These are phyloP conservation scores for Gerris lacustris DNA, from an alignment of 2,888 invertebrate species.

Conservation along the genomic window DNA sequence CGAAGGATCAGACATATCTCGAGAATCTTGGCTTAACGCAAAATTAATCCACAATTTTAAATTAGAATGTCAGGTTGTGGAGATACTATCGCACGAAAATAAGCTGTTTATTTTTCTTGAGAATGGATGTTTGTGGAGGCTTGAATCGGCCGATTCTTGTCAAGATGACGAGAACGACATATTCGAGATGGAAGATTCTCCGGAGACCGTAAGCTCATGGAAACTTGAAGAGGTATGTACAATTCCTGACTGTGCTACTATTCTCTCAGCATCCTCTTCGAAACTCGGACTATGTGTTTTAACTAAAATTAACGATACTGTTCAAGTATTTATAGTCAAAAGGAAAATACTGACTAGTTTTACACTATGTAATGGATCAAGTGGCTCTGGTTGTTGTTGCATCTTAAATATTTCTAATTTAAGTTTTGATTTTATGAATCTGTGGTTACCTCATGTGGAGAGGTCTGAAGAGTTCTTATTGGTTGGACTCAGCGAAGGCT, in stretches of 20 bases:
- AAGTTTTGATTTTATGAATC: constrained; percentile 1
- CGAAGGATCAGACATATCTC: background rate
- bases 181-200: background rate
- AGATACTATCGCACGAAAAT: background rate
- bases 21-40: background rate
- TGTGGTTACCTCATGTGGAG: background rate
- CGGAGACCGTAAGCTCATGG: background rate
- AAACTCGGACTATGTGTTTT: background rate
- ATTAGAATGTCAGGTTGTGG: background rate
- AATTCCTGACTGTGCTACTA: background rate
- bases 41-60: background rate
- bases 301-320: background rate
- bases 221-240: background rate
- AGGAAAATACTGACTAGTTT: background rate
- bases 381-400: background rate
- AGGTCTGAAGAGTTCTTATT: background rate
- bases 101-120: background rate
- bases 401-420: background rate
- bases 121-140: background rate
- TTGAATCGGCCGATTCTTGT: background rate
- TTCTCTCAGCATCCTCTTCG: background rate
- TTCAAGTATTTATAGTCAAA: background rate
- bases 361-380: background rate
- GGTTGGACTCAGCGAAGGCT: background rate
- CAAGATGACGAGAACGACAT: background rate